These are phyloP conservation scores for Hipparchia semele DNA, from an alignment of 2,888 invertebrate genomes.

Conservation along the genomic window DNA sequence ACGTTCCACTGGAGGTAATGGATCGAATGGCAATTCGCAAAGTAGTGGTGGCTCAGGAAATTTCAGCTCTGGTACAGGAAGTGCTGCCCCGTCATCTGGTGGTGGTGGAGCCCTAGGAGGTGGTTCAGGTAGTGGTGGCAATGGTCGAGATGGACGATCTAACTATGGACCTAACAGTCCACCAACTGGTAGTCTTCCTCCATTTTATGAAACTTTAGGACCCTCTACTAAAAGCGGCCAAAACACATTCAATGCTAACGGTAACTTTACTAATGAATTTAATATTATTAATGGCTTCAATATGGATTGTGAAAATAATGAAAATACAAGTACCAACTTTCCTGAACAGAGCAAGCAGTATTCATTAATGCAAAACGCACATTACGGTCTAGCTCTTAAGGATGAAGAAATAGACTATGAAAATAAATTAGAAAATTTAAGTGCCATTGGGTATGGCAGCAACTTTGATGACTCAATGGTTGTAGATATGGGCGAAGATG, in stretches of 20 bases:
- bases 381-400: conserved; percentile 90
- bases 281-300: conserved; percentile 87
- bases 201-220: conserved; percentile 91
- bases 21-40: conserved; percentile 80
- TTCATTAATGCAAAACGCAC: conserved; percentile 91
- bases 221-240: conserved; percentile 88
- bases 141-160: conserved; percentile 91
- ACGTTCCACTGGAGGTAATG: conserved; percentile 84
- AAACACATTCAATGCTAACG: conserved; percentile 87
- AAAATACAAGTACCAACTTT: conserved; percentile 73
- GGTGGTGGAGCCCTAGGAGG: conserved; percentile 85
- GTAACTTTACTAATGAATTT: conserved; percentile 86
- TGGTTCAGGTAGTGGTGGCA: conserved; percentile 89
- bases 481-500: conserved; percentile 90
- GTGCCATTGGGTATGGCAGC: conserved; percentile 82
- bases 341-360: conserved; percentile 87
- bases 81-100: conserved; percentile 83
- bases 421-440: conserved; percentile 88
- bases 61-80: conserved; percentile 81
- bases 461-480: conserved; percentile 92
- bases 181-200: conserved; percentile 93
- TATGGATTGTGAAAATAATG: conserved; percentile 90
- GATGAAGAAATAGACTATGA: conserved; percentile 92
- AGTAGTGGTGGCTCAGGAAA: conserved; percentile 76
- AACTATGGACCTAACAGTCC: conserved; percentile 95